phyloP scores from a whole-genome alignment of 2,113 vertebrate genomes.

The Trematomus loennbergii region DNA sequence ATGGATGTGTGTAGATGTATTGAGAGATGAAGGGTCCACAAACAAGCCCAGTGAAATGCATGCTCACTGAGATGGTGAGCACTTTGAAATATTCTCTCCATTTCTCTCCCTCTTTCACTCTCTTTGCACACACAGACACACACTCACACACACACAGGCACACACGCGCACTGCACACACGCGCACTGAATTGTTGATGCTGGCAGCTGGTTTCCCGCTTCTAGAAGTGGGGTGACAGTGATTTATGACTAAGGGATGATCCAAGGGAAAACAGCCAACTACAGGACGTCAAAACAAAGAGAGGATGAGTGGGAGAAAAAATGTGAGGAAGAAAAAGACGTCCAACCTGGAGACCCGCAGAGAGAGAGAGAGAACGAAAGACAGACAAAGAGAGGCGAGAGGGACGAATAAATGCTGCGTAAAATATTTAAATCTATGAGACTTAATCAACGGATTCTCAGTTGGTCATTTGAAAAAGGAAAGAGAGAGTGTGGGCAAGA shows the following conservation, averaged over 20 bases:
- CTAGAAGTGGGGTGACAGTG: conserved; percentile 80
- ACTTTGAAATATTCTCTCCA: conserved; percentile 65
- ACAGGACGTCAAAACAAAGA: conserved; percentile 74
- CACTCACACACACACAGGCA: conserved; percentile 33
- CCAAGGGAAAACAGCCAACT: conserved; percentile 78
- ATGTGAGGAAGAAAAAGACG: conserved; percentile 48
- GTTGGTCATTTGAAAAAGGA: neutral
- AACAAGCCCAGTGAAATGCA: conserved; percentile 52
- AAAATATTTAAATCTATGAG: neutral
- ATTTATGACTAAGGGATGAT: conserved; percentile 81
- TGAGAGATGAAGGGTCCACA: conserved; percentile 67
- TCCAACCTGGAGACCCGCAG: conserved; percentile 34
- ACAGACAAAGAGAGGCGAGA: neutral
- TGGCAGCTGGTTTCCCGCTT: conserved; percentile 76
- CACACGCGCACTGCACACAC: conserved; percentile 24
- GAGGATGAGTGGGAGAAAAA: conserved; percentile 52
- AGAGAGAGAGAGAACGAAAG: conserved; percentile 1
- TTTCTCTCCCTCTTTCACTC: conserved; percentile 31
- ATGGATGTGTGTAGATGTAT: conserved; percentile 46
- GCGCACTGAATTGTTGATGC: conserved; percentile 58
- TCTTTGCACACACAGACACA: conserved; percentile 21
- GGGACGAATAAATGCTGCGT: neutral
- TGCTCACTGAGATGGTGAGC: conserved; percentile 58
- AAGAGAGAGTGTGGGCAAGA: neutral
- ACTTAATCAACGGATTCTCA: neutral